Conservation (phyloP, 1,140 invertebrate genomes). For the Sitodiplosis mosellana region DNA sequence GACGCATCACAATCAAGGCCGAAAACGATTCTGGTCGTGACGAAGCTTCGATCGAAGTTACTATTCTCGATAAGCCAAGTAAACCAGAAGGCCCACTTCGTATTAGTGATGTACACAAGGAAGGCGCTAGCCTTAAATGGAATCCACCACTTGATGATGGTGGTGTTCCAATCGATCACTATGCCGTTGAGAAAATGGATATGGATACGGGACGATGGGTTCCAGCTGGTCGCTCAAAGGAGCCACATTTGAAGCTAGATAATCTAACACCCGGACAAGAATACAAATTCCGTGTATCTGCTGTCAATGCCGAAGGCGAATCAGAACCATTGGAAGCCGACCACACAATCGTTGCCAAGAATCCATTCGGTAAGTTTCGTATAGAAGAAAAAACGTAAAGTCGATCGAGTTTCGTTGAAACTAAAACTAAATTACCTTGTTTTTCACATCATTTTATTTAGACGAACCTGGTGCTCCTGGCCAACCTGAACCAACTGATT, state of each 20-base stretch:
- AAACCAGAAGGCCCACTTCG: constrained; percentile 84
- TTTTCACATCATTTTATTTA: constrained; percentile 17
- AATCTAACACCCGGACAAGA: constrained; percentile 80
- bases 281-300: constrained; percentile 91
- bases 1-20: constrained; percentile 69
- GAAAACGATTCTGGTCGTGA: constrained; percentile 83
- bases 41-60: constrained; percentile 74
- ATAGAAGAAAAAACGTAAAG: background rate
- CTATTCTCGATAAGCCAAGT: constrained; percentile 71
- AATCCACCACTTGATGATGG: constrained; percentile 83
- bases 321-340: constrained; percentile 82
- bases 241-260: constrained; percentile 66
- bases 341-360: constrained; percentile 83
- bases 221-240: constrained; percentile 55
- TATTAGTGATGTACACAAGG: constrained; percentile 74
- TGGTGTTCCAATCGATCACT: constrained; percentile 77
- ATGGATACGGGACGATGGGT: constrained; percentile 69
- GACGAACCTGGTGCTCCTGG: constrained; percentile 84
- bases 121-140: constrained; percentile 88
- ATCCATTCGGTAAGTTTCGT: constrained; percentile 70
- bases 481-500: constrained; percentile 73
- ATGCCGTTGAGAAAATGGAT: constrained; percentile 82
- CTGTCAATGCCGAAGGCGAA: constrained; percentile 88
- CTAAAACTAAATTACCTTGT: background rate
- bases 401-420: background rate